phyloP scores from a whole-genome alignment of 2,797 vertebrate species.

The Poeciliopsis infans region DNA sequence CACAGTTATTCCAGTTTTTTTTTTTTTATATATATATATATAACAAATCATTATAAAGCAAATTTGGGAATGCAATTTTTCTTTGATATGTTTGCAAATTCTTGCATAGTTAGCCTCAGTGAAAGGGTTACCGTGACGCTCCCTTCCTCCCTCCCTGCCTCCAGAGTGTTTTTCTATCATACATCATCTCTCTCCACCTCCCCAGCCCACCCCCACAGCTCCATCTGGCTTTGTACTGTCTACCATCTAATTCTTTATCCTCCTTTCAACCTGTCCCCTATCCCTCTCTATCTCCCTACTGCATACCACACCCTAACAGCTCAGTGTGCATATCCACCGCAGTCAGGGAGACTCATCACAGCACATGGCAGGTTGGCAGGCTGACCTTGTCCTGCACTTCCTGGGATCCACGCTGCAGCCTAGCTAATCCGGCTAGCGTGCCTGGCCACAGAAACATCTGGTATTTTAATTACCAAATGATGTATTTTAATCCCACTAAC shows the following conservation, averaged over 20 bases:
- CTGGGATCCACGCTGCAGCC: constrained; percentile 44
- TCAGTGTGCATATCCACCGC: constrained; percentile 45
- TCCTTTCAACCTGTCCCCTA: constrained; percentile 15
- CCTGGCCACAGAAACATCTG: constrained; percentile 67
- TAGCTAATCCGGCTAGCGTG: constrained; percentile 62
- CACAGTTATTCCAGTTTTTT: background rate
- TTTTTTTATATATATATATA: no score
- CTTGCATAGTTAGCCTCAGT: background rate
- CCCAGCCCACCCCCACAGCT: background rate
- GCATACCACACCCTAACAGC: constrained; percentile 40
- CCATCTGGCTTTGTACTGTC: constrained; percentile 5
- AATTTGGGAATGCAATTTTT: constrained; percentile 13
- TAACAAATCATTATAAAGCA: background rate
- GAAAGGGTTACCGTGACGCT: background rate
- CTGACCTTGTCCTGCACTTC: constrained; percentile 74
- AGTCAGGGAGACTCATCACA: constrained; percentile 64
- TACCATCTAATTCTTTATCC: constrained; percentile 14
- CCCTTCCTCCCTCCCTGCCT: background rate
- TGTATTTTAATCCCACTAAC: constrained; percentile 71
- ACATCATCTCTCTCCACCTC: constrained; percentile 9
- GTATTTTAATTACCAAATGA: constrained; percentile 70
- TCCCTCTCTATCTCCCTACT: constrained; percentile 4
- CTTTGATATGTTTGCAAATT: constrained; percentile 12
- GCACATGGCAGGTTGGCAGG: constrained; percentile 59
- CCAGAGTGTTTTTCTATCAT: constrained; percentile 8